These are phyloP conservation scores for Mercenaria mercenaria DNA, from an alignment of 1,140 invertebrate species.

Conservation along the genomic window DNA sequence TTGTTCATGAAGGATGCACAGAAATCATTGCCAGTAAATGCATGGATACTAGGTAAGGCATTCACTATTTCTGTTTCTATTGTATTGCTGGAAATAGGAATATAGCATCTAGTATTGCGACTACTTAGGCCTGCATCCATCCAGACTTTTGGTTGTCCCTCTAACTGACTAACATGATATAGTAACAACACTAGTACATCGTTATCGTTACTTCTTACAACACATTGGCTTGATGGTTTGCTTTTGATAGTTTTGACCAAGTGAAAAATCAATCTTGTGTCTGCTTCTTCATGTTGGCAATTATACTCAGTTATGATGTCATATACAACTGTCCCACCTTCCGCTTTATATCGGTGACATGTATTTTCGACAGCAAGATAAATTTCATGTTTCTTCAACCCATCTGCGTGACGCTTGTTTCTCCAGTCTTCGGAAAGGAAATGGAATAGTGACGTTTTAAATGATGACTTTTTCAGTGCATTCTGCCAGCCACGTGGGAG, in stretches of 20 bases:
- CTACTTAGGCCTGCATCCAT: not conserved
- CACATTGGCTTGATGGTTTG: not conserved
- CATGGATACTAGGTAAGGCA: not conserved
- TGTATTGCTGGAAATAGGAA: not conserved
- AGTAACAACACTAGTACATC: not conserved
- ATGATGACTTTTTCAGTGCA: not conserved
- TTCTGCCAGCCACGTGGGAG: not conserved
- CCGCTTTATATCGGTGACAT: not conserved
- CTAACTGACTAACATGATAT: not conserved
- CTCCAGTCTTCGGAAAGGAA: conserved; percentile 39
- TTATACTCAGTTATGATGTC: not conserved
- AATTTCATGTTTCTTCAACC: not conserved
- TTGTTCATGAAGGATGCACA: not conserved
- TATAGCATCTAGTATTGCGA: not conserved
- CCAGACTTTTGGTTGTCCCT: not conserved
- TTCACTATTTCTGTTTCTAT: not conserved
- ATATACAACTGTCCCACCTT: not conserved
- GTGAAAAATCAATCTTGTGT: not conserved
- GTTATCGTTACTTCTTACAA: not conserved
- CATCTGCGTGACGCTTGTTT: not conserved
- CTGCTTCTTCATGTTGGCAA: not conserved
- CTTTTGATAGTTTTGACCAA: not conserved
- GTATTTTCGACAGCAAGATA: conserved; percentile 17
- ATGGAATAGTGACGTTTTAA: conserved; percentile 17
- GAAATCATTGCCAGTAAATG: not conserved